Base-by-base conservation (phyloP, 2,888 invertebrate genomes). In the Cerastis rubricosa region DNA sequence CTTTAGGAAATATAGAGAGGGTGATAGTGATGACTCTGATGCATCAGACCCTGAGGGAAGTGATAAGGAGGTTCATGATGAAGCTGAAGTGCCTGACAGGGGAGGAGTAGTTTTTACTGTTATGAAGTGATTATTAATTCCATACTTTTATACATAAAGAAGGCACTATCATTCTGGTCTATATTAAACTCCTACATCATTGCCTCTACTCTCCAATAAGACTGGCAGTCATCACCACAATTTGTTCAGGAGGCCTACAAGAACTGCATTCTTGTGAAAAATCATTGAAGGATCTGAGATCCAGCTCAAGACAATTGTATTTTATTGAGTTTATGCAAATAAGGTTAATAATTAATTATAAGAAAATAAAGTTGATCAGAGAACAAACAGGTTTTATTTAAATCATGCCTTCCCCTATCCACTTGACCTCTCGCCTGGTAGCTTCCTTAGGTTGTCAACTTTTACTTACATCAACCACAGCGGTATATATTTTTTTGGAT, bases 11-110 rank as follows among this genome's bases (percentile, higher is more conserved):
- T 97, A 97, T 78, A 91, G 96, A 81, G 92, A 94, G 45, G 90
- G 86, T 8, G 92, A 92, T 19, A 95, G 95, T 88, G 95, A 95
- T 86, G 93, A 94, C 49, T 94, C 95, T 0, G 93, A 93, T 70
- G 87, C 85, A 2, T 94, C 95, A 1, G 95, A 96, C 74, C 92
- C 91, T 71, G 95, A 97, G 81, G 97, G 95, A 8, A 97, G 97
- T 91, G 97, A 97, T 84, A 93, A 96, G 64, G 97, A 97, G 89
- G 95, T 97, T 1, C 94, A 97, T 85, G 97, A 97, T 90, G 97
- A 97, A 22, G 97, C 97, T 90, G 97, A 97, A n/a, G 97, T 97
- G 75, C 95, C 97, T 19, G 97, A 97, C 65, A 96, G 94, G 91
- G 95, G 95, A 6, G 97, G 97, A 14, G 97, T 97, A 2, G 93